These are phyloP conservation scores for Diachasma alloeum DNA, from an alignment of 1,140 invertebrate genomes.

Conservation along the genomic window DNA sequence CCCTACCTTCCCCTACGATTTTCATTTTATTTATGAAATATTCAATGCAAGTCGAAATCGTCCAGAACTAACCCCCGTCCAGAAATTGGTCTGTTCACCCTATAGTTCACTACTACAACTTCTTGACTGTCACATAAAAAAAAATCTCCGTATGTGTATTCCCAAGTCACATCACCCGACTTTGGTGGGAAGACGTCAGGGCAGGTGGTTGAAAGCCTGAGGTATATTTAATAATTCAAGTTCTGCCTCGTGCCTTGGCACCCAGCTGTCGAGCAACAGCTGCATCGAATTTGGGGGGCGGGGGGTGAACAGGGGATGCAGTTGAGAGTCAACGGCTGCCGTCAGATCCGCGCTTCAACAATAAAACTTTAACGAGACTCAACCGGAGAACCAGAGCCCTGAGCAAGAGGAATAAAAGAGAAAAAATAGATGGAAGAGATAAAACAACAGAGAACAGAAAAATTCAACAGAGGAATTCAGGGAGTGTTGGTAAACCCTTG, in stretches of 20 bases:
- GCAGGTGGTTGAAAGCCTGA: neutral
- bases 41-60: too few species aligned
- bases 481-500: neutral
- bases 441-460: neutral
- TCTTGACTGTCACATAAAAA: too few species aligned
- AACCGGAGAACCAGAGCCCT: neutral
- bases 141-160: too few species aligned
- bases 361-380: neutral
- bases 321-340: neutral
- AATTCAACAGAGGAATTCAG: neutral
- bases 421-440: neutral
- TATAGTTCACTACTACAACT: too few species aligned
- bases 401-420: neutral
- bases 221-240: neutral
- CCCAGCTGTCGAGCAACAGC: constrained; percentile 2
- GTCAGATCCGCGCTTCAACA: neutral
- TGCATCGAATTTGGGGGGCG: neutral
- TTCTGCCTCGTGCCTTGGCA: neutral
- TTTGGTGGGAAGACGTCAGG: neutral
- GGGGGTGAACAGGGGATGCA: neutral
- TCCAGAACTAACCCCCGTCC: too few species aligned
- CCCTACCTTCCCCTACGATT: too few species aligned
- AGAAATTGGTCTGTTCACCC: too few species aligned
- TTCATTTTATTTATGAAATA: too few species aligned
- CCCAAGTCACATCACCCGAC: neutral